These are phyloP conservation scores for Equus przewalskii DNA, from an alignment of 2,113 vertebrate genomes.

Conservation along the genomic window DNA sequence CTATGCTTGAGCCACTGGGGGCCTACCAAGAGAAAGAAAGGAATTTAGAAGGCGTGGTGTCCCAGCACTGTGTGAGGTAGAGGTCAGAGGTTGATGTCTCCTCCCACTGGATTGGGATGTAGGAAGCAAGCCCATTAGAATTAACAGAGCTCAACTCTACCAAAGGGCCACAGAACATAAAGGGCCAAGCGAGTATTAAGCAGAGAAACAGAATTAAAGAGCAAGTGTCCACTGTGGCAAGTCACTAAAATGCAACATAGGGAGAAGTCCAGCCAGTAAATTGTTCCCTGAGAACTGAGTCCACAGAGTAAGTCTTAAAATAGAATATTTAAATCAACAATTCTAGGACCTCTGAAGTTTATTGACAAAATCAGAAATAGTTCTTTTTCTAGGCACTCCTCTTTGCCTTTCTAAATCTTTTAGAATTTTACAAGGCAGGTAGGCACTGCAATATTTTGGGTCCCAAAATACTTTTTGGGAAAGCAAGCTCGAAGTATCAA, in stretches of 20 bases:
- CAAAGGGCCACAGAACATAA: background rate
- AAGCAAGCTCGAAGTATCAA: slow-evolving; percentile 48
- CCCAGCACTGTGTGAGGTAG: background rate
- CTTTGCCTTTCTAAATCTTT: background rate
- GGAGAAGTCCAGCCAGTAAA: background rate
- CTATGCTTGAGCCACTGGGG: too few relatives aligned
- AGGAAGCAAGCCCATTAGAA: background rate
- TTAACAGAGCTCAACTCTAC: background rate
- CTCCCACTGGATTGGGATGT: background rate
- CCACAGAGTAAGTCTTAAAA: background rate
- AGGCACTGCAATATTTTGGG: background rate
- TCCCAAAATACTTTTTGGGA: slow-evolving; percentile 40
- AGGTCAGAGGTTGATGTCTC: background rate
- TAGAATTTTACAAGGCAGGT: slow-evolving; percentile 14
- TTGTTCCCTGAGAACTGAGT: background rate
- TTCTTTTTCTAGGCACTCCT: background rate
- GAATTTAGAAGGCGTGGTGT: background rate
- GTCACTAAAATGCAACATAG: background rate
- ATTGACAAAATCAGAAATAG: background rate
- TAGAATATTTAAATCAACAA: background rate
- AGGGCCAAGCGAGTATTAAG: too few relatives aligned
- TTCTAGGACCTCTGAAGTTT: background rate
- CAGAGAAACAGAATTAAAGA: slow-evolving; percentile 1
- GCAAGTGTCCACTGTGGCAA: background rate
- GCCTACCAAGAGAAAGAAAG: background rate